These are phyloP conservation scores for Conomelus anceps DNA, from an alignment of 2,888 invertebrate species.

Conservation along the genomic window DNA sequence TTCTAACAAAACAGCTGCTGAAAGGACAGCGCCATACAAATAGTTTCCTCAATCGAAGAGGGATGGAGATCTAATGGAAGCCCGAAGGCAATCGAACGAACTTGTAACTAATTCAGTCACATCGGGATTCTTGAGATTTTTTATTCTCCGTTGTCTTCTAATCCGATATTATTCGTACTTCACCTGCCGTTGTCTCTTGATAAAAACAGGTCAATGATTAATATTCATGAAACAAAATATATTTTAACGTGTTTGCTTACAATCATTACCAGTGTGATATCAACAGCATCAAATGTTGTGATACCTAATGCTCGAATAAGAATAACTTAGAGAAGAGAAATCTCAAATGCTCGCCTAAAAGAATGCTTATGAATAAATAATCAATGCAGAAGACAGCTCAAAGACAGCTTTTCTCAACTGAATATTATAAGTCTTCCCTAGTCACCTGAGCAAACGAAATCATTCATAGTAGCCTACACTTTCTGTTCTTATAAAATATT, in stretches of 20 bases:
- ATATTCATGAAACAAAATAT: neutral
- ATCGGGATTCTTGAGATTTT: neutral
- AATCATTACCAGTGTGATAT: neutral
- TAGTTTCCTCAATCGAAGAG: neutral
- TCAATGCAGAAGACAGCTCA: too few species aligned
- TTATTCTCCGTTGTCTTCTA: neutral
- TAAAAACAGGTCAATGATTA: neutral
- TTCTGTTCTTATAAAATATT: neutral
- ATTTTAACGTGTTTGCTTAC: neutral
- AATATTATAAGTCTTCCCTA: too few species aligned
- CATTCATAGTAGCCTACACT: too few species aligned
- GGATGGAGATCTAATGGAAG: neutral
- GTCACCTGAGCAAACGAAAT: too few species aligned
- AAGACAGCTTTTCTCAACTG: too few species aligned
- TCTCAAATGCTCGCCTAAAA: too few species aligned
- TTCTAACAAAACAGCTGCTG: neutral
- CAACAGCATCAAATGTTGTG: neutral
- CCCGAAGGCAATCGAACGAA: neutral
- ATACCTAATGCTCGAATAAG: too few species aligned
- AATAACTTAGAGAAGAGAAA: too few species aligned
- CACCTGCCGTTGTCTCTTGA: neutral
- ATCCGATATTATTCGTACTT: neutral
- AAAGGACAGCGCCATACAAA: neutral
- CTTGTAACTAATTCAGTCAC: neutral
- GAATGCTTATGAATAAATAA: neutral